A percentile compares a stretch with the other conserved stretches of the same genome.
Evolutionary conservation across 2,797 vertebrate species (phyloP).

Genomic region (Nothura maculosa): DNA sequence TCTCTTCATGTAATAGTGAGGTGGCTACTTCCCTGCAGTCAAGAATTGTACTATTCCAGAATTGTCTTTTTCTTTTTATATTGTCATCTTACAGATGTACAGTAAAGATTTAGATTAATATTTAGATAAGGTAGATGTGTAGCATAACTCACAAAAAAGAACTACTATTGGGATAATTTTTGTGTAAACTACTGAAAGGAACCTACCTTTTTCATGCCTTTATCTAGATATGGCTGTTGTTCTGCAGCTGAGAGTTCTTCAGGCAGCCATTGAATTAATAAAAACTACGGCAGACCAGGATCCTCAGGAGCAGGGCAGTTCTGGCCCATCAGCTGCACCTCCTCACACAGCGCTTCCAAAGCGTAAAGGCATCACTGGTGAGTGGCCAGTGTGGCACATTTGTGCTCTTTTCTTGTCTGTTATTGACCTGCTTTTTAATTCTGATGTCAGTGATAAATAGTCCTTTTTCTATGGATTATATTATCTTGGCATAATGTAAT

Average conservation of each 20-base stretch:
- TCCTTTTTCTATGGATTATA: background rate
- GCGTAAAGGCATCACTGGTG: slow-evolving; percentile 92
- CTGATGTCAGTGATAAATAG: background rate
- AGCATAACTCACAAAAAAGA: background rate
- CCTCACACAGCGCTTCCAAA: slow-evolving; percentile 88
- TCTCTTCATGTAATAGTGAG: background rate
- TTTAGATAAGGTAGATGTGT: background rate
- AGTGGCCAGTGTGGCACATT: slow-evolving; percentile 33
- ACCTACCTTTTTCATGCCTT: background rate
- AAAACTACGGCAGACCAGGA: slow-evolving; percentile 93
- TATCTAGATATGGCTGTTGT: slow-evolving; percentile 92
- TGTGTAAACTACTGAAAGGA: background rate
- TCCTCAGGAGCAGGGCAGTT: slow-evolving; percentile 82
- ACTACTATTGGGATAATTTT: background rate
- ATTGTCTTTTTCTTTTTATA: background rate
- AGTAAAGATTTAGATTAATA: background rate
- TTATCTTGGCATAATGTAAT: background rate
- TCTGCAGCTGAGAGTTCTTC: slow-evolving; percentile 93
- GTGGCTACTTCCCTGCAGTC: background rate
- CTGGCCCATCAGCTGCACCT: slow-evolving; percentile 74
- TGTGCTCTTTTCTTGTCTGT: background rate
- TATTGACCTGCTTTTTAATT: background rate
- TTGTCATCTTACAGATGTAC: background rate
- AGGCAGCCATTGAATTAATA: slow-evolving; percentile 95
- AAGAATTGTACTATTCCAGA: background rate